Conservation (phyloP, 2,888 invertebrate species). For the Ormyrus pomaceus region DNA sequence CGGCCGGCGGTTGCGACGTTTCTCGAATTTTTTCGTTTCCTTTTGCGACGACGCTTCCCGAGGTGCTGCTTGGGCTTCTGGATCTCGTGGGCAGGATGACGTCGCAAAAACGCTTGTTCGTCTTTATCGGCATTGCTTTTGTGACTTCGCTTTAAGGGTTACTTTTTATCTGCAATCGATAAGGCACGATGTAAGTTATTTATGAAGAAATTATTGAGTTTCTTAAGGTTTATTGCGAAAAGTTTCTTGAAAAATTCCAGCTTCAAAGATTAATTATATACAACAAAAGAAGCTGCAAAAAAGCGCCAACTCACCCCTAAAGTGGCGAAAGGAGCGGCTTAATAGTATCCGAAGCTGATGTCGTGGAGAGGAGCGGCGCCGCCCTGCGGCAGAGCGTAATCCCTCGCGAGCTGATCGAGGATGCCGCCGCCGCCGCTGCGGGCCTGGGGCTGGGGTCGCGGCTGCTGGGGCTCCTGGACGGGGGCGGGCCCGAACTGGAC, state of each 20-base stretch:
- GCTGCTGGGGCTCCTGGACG: conserved; percentile 63
- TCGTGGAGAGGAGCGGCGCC: conserved; percentile 85
- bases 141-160: conserved; percentile 34
- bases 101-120: conserved; percentile 18
- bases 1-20: not conserved
- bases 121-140: conserved; percentile 29
- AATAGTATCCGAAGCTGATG: conserved; percentile 89
- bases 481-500: conserved; percentile 71
- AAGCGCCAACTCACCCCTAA: conserved; percentile 18
- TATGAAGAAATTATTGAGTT: no score
- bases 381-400: conserved; percentile 86
- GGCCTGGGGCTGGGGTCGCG: conserved; percentile 59
- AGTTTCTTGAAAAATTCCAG: no score
- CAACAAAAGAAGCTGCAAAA: no score
- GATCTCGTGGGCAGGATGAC: conserved; percentile 2
- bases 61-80: not conserved
- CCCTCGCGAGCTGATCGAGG: conserved; percentile 88
- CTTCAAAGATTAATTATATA: no score
- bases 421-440: conserved; percentile 78
- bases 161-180: conserved; percentile 22
- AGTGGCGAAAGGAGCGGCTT: conserved; percentile 60
- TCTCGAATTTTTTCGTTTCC: conserved; percentile 4
- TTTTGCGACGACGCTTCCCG: conserved; percentile 12
- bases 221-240: no score
- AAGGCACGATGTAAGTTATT: no score